These are phyloP conservation scores for Bombus haemorrhoidalis DNA, from an alignment of 1,140 invertebrate species.

Conservation along the genomic window DNA sequence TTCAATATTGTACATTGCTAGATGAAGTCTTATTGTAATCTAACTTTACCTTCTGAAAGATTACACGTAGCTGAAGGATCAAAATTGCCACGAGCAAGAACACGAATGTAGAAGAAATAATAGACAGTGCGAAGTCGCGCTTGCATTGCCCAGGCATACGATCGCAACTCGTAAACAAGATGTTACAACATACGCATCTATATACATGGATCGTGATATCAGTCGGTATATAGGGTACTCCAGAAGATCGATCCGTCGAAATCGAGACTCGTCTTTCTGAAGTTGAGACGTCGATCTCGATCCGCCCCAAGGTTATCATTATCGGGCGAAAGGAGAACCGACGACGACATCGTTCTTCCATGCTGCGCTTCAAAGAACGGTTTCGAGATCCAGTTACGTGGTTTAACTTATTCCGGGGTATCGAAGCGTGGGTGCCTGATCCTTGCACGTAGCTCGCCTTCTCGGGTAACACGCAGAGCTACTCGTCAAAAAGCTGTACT, in stretches of 20 bases:
- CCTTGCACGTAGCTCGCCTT: neutral
- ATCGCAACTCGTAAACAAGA: slow-evolving; percentile 27
- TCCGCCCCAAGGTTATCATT: slow-evolving; percentile 42
- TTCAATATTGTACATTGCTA: neutral
- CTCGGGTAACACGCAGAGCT: slow-evolving; percentile 31
- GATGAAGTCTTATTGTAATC: neutral
- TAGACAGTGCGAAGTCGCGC: neutral
- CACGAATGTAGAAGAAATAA: neutral
- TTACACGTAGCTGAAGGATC: neutral
- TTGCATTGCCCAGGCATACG: neutral
- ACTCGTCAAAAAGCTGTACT: slow-evolving; percentile 13
- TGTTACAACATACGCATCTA: slow-evolving; percentile 8
- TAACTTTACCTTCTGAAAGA: neutral
- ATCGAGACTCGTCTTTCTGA: slow-evolving; percentile 14
- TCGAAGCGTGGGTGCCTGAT: slow-evolving; percentile 41
- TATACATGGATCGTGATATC: slow-evolving; percentile 22
- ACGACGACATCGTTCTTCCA: slow-evolving; percentile 4
- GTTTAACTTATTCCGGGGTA: slow-evolving; percentile 49
- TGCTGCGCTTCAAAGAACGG: slow-evolving; percentile 33
- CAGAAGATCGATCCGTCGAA: slow-evolving; percentile 40
- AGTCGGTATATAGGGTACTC: slow-evolving; percentile 1
- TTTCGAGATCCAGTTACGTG: slow-evolving; percentile 47
- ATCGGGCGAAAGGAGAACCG: slow-evolving; percentile 4
- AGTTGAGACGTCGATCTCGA: slow-evolving; percentile 41
- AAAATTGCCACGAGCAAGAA: neutral